Conservation (phyloP, 2,888 invertebrate genomes). For the Epistrophella euchroma region DNA sequence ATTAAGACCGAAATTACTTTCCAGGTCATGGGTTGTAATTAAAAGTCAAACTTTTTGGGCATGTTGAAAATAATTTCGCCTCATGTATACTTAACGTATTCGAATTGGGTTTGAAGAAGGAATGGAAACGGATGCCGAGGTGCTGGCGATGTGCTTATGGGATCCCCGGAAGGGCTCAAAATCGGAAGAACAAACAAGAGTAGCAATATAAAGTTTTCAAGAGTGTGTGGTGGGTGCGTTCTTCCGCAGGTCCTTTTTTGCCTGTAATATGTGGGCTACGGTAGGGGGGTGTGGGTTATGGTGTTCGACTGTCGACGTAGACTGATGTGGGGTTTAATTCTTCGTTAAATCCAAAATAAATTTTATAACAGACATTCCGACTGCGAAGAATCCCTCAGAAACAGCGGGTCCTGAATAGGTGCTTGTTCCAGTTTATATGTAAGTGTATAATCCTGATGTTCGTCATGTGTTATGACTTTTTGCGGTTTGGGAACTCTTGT, state of each 20-base stretch:
- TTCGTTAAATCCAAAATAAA: slow-evolving; percentile 64
- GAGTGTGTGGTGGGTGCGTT: slow-evolving; percentile 65
- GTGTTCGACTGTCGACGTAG: slow-evolving; percentile 18
- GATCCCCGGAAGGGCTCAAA: slow-evolving; percentile 40
- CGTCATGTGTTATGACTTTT: slow-evolving; percentile 73
- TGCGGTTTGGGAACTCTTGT: slow-evolving; percentile 64
- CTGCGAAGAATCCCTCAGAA: slow-evolving; percentile 25
- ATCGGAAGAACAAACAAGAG: slow-evolving; percentile 49
- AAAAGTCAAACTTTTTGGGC: slow-evolving; percentile 77
- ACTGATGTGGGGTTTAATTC: slow-evolving; percentile 62
- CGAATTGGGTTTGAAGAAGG: slow-evolving; percentile 59
- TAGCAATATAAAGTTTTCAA: slow-evolving; percentile 64
- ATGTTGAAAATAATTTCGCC: slow-evolving; percentile 74
- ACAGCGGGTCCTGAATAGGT: slow-evolving; percentile 32
- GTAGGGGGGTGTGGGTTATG: background rate
- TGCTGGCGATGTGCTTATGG: slow-evolving; percentile 21
- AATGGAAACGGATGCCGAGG: slow-evolving; percentile 57
- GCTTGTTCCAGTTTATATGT: slow-evolving; percentile 17
- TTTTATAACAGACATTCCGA: slow-evolving; percentile 61
- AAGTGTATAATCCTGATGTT: slow-evolving; percentile 50
- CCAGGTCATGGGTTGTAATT: slow-evolving; percentile 77
- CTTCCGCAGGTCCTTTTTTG: slow-evolving; percentile 39
- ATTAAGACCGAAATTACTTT: slow-evolving; percentile 77
- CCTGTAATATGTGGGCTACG: slow-evolving; percentile 49
- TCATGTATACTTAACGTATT: slow-evolving; percentile 74